Evolutionary conservation across 2,888 invertebrate species (phyloP), one percentile per base, ranked within the genome.

Genomic region (Hoplodrina blanda): DNA sequence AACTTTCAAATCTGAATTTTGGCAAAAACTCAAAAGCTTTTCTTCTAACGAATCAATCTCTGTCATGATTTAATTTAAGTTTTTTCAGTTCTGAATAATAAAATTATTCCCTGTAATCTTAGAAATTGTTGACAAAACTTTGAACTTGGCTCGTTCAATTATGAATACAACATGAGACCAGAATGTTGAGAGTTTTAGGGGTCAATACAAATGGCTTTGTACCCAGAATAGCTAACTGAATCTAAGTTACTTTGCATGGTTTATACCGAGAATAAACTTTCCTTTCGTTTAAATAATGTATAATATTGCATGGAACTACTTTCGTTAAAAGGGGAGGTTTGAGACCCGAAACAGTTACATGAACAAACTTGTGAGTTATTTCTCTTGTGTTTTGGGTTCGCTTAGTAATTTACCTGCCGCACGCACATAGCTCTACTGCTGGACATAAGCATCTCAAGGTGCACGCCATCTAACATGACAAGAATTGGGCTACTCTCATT

Each of bases 141-240:
- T 33, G 60, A 60, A 77, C 53, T 74, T 69, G 56, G 61, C 11
- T 49, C 41, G 49, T 68, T 63, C 55, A 68, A 56, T 80, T 63
- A 76, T 75, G 69, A 63, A 76, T 75, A 75, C 63, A 69, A 75
- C 56, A 69, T 69, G 75, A 63, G 56, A 25, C 20, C 7, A 52
- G 69, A 62, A 19, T 59, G 30, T 69, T 41, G 41, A n/a, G 46
- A 69, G 37, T 62, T 78, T 46, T 30, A 20, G 61, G 61, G 69
- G 68, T 78, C 76, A 69, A 73, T 64, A 64, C 67, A 61, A 56
- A 30, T 30, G 61, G 17, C n/a, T 50, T 50, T 44, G 44, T 54
- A 53, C 57, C 54, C 62, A 55, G 54, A 67, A 57, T 49, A 56
- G 25, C 57, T 62, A 37, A 62, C n/a, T 41, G 56, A 62, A 73